Conservation (phyloP, 1,140 invertebrate species). For the Microplitis mediator region DNA sequence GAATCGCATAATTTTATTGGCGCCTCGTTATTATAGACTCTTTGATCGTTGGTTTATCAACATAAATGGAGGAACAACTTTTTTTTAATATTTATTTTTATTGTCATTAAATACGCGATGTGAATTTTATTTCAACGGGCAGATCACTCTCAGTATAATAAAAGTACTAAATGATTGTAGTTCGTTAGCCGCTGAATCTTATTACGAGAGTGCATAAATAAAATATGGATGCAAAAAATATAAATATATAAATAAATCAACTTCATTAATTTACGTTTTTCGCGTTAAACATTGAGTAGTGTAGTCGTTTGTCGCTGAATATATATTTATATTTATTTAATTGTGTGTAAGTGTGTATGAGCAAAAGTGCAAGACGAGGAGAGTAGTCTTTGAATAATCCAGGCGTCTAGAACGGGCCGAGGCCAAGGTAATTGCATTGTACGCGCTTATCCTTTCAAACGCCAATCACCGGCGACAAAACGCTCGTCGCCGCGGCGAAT, state of each 20-base stretch:
- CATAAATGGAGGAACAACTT: constrained; percentile 8
- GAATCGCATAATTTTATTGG: constrained; percentile 14
- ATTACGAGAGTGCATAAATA: too few species aligned
- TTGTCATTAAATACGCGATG: background rate
- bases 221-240: too few species aligned
- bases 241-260: too few species aligned
- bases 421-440: constrained; percentile 62
- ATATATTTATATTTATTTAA: too few species aligned
- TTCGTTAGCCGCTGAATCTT: too few species aligned
- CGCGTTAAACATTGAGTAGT: too few species aligned
- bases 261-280: too few species aligned
- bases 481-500: constrained; percentile 51
- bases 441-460: constrained; percentile 61
- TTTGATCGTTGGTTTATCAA: background rate
- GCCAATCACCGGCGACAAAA: constrained; percentile 63
- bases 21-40: constrained; percentile 8
- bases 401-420: constrained; percentile 41
- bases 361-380: background rate
- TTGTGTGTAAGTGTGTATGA: background rate
- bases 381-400: background rate
- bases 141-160: too few species aligned
- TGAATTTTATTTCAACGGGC: too few species aligned
- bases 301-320: too few species aligned
- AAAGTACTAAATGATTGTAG: background rate
- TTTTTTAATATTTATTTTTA: background rate